Conservation (phyloP, 2,797 vertebrate species). For the Coracias cyanogaster region DNA sequence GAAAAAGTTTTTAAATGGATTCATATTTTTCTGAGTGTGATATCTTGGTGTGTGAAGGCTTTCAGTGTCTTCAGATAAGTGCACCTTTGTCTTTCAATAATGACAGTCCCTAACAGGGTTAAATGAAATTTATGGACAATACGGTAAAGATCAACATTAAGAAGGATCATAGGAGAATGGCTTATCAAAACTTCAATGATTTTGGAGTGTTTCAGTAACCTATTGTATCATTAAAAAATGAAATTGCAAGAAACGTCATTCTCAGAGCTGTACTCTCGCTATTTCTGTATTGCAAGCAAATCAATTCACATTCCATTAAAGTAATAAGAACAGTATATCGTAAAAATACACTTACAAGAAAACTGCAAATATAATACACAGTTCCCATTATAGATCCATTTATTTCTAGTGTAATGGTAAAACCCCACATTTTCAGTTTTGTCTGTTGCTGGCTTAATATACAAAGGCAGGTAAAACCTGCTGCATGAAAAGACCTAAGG, state of each 20-base stretch:
- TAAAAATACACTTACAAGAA: slow-evolving; percentile 41
- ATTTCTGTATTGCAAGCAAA: slow-evolving; percentile 41
- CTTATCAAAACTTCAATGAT: slow-evolving; percentile 49
- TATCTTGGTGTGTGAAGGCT: neutral
- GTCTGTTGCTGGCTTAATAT: neutral
- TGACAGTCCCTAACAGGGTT: slow-evolving; percentile 65
- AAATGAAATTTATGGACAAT: slow-evolving; percentile 70
- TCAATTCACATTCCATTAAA: slow-evolving; percentile 63
- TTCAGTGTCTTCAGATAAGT: slow-evolving; percentile 40
- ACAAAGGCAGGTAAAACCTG: neutral
- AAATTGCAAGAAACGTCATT: slow-evolving; percentile 47
- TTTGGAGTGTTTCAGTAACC: slow-evolving; percentile 36
- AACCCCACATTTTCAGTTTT: neutral
- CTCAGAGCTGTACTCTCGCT: neutral
- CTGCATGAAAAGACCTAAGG: neutral
- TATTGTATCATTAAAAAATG: slow-evolving; percentile 45
- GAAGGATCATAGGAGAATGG: slow-evolving; percentile 40
- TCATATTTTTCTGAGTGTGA: slow-evolving; percentile 10
- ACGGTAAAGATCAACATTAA: slow-evolving; percentile 52
- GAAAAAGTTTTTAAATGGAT: slow-evolving; percentile 30
- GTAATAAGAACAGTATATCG: slow-evolving; percentile 36
- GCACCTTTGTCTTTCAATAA: slow-evolving; percentile 59
- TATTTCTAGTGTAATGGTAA: neutral
- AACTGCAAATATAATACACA: neutral
- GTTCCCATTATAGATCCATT: neutral